Evolutionary conservation across 2,113 vertebrate species (phyloP).

Genomic region (Xerus inauris): DNA sequence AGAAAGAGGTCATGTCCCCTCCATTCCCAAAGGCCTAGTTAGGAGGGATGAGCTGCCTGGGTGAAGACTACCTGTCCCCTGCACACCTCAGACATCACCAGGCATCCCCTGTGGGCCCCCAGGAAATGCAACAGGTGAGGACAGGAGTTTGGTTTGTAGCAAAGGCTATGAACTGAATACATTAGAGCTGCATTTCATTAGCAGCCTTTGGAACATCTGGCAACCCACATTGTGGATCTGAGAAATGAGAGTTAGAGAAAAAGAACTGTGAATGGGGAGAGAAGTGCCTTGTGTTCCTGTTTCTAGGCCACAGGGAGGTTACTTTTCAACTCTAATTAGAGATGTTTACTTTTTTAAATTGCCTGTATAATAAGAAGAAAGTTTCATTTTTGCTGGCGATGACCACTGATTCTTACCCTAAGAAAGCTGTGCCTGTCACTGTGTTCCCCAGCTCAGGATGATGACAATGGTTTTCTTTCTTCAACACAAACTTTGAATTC

Average conservation of each 20-base stretch:
- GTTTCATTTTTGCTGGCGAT: neutral
- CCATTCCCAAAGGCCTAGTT: neutral
- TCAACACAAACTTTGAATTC: neutral
- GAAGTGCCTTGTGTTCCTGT: neutral
- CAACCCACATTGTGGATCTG: conserved; percentile 55
- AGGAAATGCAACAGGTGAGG: neutral
- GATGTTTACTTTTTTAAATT: conserved; percentile 9
- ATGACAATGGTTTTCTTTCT: neutral
- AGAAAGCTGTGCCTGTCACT: neutral
- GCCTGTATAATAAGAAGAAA: neutral
- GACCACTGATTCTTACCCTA: neutral
- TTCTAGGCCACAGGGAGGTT: conserved; percentile 56
- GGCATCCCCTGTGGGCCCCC: rapidly evolving
- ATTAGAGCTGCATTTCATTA: conserved; percentile 79
- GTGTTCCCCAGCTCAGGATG: neutral
- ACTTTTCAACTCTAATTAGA: neutral
- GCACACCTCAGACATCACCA: neutral
- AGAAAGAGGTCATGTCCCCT: neutral
- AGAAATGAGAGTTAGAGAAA: conserved; percentile 46
- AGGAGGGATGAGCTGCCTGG: neutral
- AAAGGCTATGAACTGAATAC: conserved; percentile 53
- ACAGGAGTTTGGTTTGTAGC: neutral
- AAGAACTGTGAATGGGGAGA: conserved; percentile 61
- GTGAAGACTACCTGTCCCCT: neutral
- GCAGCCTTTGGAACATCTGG: conserved; percentile 73